A percentile compares a stretch with the other conserved stretches of the same genome.
These are phyloP conservation scores for Pollachius pollachius DNA, from an alignment of 2,113 vertebrate genomes.

Conservation along the genomic window DNA sequence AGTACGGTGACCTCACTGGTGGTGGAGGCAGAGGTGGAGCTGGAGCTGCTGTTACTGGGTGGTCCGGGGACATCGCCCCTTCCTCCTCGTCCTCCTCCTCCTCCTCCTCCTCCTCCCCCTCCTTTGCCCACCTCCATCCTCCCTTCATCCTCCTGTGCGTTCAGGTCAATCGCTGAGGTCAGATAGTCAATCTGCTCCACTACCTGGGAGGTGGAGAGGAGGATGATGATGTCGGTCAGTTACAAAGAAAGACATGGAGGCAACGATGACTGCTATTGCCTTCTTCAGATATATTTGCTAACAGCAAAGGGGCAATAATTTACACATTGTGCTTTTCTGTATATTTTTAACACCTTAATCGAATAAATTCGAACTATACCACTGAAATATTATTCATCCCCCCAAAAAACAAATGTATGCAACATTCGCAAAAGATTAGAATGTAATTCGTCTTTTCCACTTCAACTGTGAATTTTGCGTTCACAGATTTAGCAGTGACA, in stretches of 20 bases:
- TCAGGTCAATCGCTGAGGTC: slow-evolving; percentile 73
- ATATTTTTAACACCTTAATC: background rate
- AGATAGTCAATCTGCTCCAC: slow-evolving; percentile 78
- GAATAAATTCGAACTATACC: background rate
- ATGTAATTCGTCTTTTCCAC: background rate
- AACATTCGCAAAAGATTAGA: background rate
- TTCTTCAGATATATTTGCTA: background rate
- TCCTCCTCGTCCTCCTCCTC: slow-evolving; percentile 13
- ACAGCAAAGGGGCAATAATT: background rate
- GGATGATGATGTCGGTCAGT: slow-evolving; percentile 10
- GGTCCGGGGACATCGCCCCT: slow-evolving; percentile 18
- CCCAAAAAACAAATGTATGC: too few relatives aligned
- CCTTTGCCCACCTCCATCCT: slow-evolving; percentile 61
- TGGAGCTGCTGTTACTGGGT: slow-evolving; percentile 48
- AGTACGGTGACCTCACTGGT: slow-evolving; percentile 45
- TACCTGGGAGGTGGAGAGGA: slow-evolving; percentile 61
- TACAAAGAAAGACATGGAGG: background rate
- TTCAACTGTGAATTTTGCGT: too few relatives aligned
- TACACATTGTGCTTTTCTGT: background rate
- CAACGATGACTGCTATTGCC: background rate
- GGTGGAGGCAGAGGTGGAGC: slow-evolving; percentile 47
- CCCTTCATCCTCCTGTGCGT: slow-evolving; percentile 48
- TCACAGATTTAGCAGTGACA: too few relatives aligned
- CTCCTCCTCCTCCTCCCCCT: slow-evolving; percentile 17
- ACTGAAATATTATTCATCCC: too few relatives aligned